Conservation (phyloP, 35 echinoderm and acorn worm species). For the Apostichopus parvimensis region DNA sequence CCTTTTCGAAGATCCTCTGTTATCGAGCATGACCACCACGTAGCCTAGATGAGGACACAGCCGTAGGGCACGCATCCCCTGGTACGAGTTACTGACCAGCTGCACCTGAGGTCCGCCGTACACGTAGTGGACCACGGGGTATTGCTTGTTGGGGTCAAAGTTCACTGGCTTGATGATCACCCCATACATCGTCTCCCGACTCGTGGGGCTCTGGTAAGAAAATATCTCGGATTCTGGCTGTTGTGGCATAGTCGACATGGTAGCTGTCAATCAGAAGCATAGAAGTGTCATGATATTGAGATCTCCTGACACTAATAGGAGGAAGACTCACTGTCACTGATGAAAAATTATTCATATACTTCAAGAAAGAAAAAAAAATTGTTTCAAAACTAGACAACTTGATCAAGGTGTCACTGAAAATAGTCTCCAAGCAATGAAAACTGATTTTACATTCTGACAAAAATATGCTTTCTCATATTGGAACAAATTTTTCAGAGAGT, state of each 20-base stretch:
- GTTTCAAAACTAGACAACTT: too few species aligned
- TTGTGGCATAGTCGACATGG: slow-evolving; percentile 19
- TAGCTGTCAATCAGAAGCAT: neutral
- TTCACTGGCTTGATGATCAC: slow-evolving; percentile 88
- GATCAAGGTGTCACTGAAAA: too few species aligned
- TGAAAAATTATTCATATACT: too few species aligned
- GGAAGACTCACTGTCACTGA: too few species aligned
- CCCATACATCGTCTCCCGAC: slow-evolving; percentile 87
- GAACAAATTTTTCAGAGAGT: too few species aligned
- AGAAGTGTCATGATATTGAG: too few species aligned
- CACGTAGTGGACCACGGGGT: slow-evolving; percentile 94
- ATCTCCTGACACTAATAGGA: too few species aligned
- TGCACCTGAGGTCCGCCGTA: slow-evolving; percentile 99
- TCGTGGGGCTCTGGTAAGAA: slow-evolving; percentile 75
- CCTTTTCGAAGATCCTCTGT: slow-evolving; percentile 80
- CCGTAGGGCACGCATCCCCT: slow-evolving; percentile 80
- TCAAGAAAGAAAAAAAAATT: too few species aligned
- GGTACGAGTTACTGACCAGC: slow-evolving; percentile 92
- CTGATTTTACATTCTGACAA: too few species aligned
- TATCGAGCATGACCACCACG: slow-evolving; percentile 84
- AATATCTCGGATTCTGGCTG: slow-evolving; percentile 77
- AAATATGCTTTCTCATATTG: too few species aligned
- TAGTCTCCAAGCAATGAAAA: too few species aligned
- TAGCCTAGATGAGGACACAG: slow-evolving; percentile 93
- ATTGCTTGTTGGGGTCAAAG: slow-evolving; percentile 74